Evolutionary conservation across 2,888 invertebrate species (phyloP), one percentile per base, ranked within the genome.

Genomic region (Patella pellucida): DNA sequence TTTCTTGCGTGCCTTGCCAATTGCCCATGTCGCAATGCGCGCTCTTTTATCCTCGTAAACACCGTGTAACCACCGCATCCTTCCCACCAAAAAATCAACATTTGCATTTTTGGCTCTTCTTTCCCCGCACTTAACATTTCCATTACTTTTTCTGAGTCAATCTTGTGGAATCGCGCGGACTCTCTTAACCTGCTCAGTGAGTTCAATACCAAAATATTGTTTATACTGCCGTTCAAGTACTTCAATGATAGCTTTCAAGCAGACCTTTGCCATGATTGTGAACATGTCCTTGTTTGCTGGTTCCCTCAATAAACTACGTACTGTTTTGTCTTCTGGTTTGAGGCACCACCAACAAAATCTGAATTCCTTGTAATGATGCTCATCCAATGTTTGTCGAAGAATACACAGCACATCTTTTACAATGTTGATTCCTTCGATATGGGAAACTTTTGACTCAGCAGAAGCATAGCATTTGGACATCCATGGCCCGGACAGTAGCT

Each of bases 71-170:
- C n/a, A 56, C 71, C 79, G 62, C 73, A 78, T 73, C 50, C 54
- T 69, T 19, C 68, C 72, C 31, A 76, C 72, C 68, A 79, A 54
- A 50, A 73, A 78, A 51, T 74, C 69, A 15, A 79, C 15, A 50
- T 75, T 78, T 1, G 78, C 76, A 74, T 76, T 74, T 7, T 71
- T 78, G 5, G 79, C 71, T 2, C 62, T 69, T 74, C 16, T 52
- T 76, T 70, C 15, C 74, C 74, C 19, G 78, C 72, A 70, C 74
- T 69, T 31, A 78, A 78, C 78, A 79, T 78, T 1, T 74, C 79
- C 74, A 78, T 76, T 7, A 79, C 67, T 67, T 79, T 78, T 56
- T 79, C 79, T 0, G 78, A 73, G 74, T 79, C 79, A 19, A 79
- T 79, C 52, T 78, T 78, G 72, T 79, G 79, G 1, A 41, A 70